phyloP scores from a whole-genome alignment of 2,797 vertebrate genomes.

The Aratinga solstitialis region DNA sequence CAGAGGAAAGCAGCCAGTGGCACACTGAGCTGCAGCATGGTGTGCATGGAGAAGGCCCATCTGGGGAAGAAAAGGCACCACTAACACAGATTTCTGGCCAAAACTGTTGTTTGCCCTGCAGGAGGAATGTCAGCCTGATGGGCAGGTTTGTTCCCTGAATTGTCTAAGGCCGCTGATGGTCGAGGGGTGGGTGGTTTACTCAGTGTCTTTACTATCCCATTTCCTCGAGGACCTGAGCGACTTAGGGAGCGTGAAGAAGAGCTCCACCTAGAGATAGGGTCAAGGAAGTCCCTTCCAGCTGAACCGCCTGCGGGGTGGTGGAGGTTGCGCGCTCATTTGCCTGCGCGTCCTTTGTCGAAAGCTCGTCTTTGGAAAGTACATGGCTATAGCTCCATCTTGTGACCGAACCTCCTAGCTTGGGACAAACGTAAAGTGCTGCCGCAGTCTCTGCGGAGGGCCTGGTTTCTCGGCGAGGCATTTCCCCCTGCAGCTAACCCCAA shows the following conservation, averaged over 20 bases:
- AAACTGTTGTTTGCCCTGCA: neutral
- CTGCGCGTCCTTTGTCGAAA: accelerated
- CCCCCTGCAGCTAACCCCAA: neutral
- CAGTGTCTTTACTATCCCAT: neutral
- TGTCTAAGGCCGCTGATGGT: neutral
- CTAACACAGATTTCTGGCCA: neutral
- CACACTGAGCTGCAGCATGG: neutral
- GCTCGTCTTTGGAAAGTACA: neutral
- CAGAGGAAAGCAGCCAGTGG: neutral
- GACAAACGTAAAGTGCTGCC: accelerated
- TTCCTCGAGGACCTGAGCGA: accelerated
- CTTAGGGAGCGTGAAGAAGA: neutral
- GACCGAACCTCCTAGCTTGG: neutral
- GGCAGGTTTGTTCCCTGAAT: neutral
- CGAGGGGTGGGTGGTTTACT: neutral
- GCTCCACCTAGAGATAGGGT: neutral
- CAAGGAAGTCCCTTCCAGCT: neutral
- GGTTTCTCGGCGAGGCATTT: neutral
- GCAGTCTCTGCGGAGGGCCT: neutral
- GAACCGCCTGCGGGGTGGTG: neutral
- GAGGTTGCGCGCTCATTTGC: neutral
- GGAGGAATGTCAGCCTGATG: neutral
- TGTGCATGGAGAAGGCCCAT: accelerated
- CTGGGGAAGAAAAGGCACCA: neutral
- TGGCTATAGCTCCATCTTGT: constrained; percentile 18